phyloP scores from a whole-genome alignment of 2,888 invertebrate species.

The Balanococcus diminutus region DNA sequence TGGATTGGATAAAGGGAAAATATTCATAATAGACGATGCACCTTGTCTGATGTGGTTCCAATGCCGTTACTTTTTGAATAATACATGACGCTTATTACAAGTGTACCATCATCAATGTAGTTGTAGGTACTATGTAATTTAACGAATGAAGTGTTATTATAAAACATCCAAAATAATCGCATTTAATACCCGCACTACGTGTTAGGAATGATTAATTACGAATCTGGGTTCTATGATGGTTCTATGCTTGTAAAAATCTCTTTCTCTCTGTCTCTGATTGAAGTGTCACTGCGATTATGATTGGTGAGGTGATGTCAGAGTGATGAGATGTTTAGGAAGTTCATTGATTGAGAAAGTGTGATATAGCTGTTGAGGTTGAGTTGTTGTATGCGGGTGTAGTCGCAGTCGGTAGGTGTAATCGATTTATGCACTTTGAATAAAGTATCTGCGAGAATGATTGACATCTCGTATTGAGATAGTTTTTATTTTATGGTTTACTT shows the following conservation, averaged over 20 bases:
- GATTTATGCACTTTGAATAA: not conserved
- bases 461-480: not conserved
- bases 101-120: not conserved
- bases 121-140: no score
- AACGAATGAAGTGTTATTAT: not conserved
- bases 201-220: not conserved
- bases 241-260: not conserved
- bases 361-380: no score
- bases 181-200: not conserved
- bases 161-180: not conserved
- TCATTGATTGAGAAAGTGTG: not conserved
- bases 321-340: not conserved
- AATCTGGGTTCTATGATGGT: not conserved
- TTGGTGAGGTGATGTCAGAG: not conserved
- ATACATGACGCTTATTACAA: not conserved
- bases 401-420: no score
- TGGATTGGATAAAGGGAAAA: no score
- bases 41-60: not conserved
- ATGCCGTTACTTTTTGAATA: conserved; percentile 11
- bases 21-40: not conserved
- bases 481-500: not conserved
- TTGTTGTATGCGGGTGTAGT: no score
- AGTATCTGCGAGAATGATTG: not conserved
- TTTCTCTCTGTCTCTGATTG: not conserved
- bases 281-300: not conserved